Percentiles rank a stretch among this genome's conserved stretches.
Conservation (phyloP, 2,888 invertebrate species). For the Pollenia amentaria region DNA sequence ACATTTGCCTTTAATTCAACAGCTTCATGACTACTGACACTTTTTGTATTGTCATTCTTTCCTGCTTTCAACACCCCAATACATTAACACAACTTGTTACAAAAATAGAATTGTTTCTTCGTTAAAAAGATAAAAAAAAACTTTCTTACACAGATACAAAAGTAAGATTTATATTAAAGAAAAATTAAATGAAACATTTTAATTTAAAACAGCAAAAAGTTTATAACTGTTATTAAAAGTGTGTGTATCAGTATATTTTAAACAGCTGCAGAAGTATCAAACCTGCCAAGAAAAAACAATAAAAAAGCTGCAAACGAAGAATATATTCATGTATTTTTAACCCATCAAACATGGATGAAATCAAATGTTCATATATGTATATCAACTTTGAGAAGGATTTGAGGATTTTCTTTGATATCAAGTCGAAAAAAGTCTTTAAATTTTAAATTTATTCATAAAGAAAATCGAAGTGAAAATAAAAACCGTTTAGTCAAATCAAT, state of each 20-base stretch:
- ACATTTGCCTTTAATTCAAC: neutral
- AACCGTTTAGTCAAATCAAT: too few species aligned
- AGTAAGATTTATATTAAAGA: neutral
- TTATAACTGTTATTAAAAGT: neutral
- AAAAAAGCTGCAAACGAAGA: too few species aligned
- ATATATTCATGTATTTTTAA: too few species aligned
- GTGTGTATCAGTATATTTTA: neutral
- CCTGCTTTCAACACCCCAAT: neutral
- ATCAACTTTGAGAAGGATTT: too few species aligned
- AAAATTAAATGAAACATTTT: slow-evolving; percentile 23
- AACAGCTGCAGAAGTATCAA: slow-evolving; percentile 35
- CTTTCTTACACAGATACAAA: neutral
- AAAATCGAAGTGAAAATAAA: too few species aligned
- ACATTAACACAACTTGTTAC: neutral
- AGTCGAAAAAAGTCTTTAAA: too few species aligned
- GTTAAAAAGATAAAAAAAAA: neutral
- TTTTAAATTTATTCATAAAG: too few species aligned
- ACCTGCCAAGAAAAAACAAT: slow-evolving; percentile 20
- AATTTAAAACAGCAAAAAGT: neutral
- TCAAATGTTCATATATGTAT: too few species aligned
- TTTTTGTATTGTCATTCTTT: too few species aligned
- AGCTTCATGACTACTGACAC: neutral
- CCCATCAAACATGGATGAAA: too few species aligned
- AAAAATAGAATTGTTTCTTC: neutral
- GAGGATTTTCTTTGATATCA: too few species aligned